Conservation (phyloP, 1,140 invertebrate genomes). For the Papilio polyxenes region DNA sequence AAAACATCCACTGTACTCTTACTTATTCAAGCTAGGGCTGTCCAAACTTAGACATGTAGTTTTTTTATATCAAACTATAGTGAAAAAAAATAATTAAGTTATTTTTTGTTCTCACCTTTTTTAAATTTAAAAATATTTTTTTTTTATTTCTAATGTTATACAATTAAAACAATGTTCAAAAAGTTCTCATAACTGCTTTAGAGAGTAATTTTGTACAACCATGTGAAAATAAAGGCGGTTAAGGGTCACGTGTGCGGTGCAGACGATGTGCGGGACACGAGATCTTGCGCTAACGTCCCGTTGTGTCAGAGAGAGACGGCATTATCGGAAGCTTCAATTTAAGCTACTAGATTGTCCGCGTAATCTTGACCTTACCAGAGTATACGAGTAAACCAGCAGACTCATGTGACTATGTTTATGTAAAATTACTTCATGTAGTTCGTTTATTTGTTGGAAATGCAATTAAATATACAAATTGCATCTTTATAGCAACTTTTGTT, state of each 20-base stretch:
- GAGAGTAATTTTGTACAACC: constrained; percentile 35
- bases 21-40: not conserved
- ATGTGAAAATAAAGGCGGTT: constrained; percentile 46
- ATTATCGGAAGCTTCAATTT: constrained; percentile 18
- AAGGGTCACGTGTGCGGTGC: constrained; percentile 34
- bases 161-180: not conserved
- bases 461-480: no score
- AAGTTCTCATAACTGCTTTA: not conserved
- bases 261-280: constrained; percentile 43
- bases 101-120: not conserved
- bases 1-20: constrained; percentile 2
- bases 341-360: not conserved
- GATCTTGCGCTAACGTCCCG: constrained; percentile 51
- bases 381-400: not conserved
- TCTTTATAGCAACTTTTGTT: not conserved
- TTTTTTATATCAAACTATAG: not conserved
- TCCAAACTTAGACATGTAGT: not conserved
- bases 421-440: not conserved
- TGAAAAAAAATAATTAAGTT: not conserved
- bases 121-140: not conserved
- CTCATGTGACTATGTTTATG: not conserved
- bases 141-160: not conserved
- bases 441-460: not conserved
- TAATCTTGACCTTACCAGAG: not conserved
- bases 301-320: constrained; percentile 50